Base-by-base conservation (phyloP, 2,888 invertebrate genomes). In the Fragum whitleyi region DNA sequence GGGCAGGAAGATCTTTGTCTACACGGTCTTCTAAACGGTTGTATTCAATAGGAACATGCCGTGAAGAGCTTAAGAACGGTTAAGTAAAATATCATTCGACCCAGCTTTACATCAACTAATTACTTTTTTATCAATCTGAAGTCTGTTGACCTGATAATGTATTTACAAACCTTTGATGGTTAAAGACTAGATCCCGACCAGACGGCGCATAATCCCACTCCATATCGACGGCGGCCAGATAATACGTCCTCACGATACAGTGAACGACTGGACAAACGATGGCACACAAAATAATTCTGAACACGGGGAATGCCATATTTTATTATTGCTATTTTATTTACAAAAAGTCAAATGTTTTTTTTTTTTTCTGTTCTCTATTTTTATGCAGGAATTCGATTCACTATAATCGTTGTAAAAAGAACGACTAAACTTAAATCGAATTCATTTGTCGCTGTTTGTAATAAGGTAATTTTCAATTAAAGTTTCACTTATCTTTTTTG, bases 131-230 rank as follows among this genome's bases (percentile, higher is more conserved):
- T n/a, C n/a, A n/a, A n/a, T n/a, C n/a, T n/a, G n/a, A n/a, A n/a
- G n/a, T n/a, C n/a, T n/a, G n/a, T 47, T 9, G 16, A 14, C 47
- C 14, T 19, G 47, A 9, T 9, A 47, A 9, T 14, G 19, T 57
- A 14, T 14, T 5, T 11, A 65, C 76, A 29, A 76, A 84, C 84
- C 81, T 81, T 32, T 81, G 78, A 68, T 84, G 84, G n/a, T 79
- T 84, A 55, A 84, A 84, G 16, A 87, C 79, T 1, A 87, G 67
- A 55, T 87, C 85, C 57, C 77, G 55, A 23, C 81, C 82, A 11
- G 79, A 69, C 0, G 90, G 90, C 0, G 84, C 88, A 57, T 89
- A 90, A 67, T 90, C 79, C 90, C 90, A 90, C 19, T 82, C 79
- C 36, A 79, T 42, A 28, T 89, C 88, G 2, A 86, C 88, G 0